Percentiles rank a stretch among this genome's conserved stretches.
Evolutionary conservation across 2,113 vertebrate species (phyloP).

Genomic region (Neotoma lepida): DNA sequence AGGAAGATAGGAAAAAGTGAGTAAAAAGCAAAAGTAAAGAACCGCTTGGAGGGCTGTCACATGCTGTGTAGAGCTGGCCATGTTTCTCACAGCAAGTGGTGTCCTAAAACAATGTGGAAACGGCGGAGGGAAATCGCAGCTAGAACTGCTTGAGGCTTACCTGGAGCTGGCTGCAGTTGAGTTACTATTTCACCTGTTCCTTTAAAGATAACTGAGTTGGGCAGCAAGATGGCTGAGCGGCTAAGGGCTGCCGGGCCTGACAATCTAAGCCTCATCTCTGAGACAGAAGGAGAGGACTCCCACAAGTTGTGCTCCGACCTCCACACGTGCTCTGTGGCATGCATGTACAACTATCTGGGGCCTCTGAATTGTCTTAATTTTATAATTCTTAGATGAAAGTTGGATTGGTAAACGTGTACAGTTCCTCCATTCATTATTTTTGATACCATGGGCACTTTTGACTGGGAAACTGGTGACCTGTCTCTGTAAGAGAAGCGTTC

Average conservation of each 20-base stretch:
- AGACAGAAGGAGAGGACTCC: too few species aligned
- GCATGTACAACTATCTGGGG: background rate
- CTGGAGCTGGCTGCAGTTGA: too few species aligned
- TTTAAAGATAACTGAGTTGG: background rate
- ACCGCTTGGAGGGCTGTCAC: background rate
- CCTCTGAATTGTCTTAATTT: background rate
- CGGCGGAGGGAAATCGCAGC: fast-evolving
- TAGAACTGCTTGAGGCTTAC: background rate
- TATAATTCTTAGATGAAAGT: slow-evolving; percentile 41
- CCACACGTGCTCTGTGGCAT: too few species aligned
- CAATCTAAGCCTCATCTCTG: too few species aligned
- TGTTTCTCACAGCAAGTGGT: background rate
- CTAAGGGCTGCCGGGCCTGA: too few species aligned
- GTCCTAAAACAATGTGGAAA: background rate
- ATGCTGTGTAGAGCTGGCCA: background rate
- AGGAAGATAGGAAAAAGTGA: too few species aligned
- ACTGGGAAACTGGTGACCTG: background rate
- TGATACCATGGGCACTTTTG: background rate
- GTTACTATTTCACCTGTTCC: background rate
- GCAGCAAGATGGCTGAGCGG: too few species aligned
- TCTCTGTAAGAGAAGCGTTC: background rate
- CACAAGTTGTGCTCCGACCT: too few species aligned
- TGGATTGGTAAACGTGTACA: background rate
- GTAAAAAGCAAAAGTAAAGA: background rate
- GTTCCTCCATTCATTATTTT: background rate